Conservation (phyloP, 2,888 invertebrate genomes). For the Microctonus brassicae region DNA sequence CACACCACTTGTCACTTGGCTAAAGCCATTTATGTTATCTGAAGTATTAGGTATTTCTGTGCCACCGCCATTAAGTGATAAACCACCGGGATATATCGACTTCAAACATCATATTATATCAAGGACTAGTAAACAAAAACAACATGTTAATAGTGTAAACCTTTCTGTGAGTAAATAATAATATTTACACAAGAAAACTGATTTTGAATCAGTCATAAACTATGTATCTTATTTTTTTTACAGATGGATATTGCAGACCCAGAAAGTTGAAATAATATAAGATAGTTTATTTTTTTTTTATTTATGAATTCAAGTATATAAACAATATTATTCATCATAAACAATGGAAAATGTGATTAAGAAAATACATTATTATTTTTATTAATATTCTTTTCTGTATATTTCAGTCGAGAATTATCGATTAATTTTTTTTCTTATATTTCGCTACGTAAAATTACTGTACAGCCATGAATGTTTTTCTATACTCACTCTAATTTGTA, state of each 20-base stretch:
- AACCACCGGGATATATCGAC: slow-evolving; percentile 62
- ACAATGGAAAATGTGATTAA: too few species aligned
- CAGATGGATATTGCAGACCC: slow-evolving; percentile 47
- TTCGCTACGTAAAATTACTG: too few species aligned
- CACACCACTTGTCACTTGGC: slow-evolving; percentile 93
- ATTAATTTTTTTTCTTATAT: background rate
- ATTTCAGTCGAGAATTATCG: background rate
- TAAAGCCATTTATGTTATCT: slow-evolving; percentile 89
- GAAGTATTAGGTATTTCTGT: slow-evolving; percentile 76
- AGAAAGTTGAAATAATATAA: slow-evolving; percentile 26
- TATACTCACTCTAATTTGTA: too few species aligned
- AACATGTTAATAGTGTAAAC: slow-evolving; percentile 10
- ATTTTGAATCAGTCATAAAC: background rate
- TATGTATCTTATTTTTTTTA: slow-evolving; percentile 29
- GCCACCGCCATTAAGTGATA: slow-evolving; percentile 54
- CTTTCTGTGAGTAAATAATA: slow-evolving; percentile 9
- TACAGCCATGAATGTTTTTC: too few species aligned
- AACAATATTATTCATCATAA: too few species aligned
- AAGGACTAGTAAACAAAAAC: slow-evolving; percentile 35
- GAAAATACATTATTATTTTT: too few species aligned
- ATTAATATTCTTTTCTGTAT: too few species aligned
- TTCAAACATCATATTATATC: slow-evolving; percentile 51
- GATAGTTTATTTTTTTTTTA: background rate
- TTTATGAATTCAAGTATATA: background rate
- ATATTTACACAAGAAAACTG: background rate